Percentiles rank a stretch among this genome's conserved stretches.
These are phyloP conservation scores for Ophraella communa DNA, from an alignment of 2,888 invertebrate species.

Conservation along the genomic window DNA sequence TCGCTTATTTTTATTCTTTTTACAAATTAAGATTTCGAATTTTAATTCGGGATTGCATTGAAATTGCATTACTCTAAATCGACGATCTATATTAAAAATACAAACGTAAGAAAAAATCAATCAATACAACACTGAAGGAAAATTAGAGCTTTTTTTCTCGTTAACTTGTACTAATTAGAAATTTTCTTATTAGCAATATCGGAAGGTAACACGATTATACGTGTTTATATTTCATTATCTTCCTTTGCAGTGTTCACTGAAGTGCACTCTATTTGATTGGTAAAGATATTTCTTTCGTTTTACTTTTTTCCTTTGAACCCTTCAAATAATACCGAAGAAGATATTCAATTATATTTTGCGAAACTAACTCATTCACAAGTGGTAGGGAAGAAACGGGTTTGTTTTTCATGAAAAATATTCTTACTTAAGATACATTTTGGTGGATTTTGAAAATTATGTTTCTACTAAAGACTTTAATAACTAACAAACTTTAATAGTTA, in stretches of 20 bases:
- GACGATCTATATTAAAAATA: neutral
- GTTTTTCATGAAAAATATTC: neutral
- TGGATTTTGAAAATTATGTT: neutral
- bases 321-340: slow-evolving; percentile 14
- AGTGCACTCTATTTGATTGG: slow-evolving; percentile 14
- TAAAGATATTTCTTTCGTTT: slow-evolving; percentile 14
- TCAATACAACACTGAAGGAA: neutral
- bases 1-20: too few species aligned
- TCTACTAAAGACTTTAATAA: neutral
- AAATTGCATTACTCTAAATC: too few species aligned
- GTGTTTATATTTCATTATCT: slow-evolving; percentile 17
- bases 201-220: slow-evolving; percentile 2
- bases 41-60: too few species aligned
- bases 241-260: neutral
- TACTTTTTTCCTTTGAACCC: slow-evolving; percentile 10
- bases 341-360: slow-evolving; percentile 17
- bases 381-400: neutral
- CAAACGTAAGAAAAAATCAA: neutral
- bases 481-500: too few species aligned
- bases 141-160: neutral
- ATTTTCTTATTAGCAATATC: slow-evolving; percentile 13
- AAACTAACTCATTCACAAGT: slow-evolving; percentile 1
- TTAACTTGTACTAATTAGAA: neutral
- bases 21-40: too few species aligned
- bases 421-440: neutral